phyloP scores from a whole-genome alignment of 2,888 invertebrate species.

The Lithophane leautieri region DNA sequence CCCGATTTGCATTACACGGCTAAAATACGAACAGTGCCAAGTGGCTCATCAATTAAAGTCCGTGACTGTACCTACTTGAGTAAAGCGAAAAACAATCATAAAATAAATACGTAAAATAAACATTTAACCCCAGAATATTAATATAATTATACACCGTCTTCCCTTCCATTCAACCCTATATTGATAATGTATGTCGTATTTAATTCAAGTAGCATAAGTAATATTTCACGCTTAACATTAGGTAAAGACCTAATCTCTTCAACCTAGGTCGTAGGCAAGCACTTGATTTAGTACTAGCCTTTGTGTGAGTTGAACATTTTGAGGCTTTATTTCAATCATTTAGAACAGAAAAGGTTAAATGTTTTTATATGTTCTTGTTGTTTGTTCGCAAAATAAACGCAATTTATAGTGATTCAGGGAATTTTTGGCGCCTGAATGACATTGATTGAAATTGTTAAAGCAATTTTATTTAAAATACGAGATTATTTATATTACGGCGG shows the following conservation, averaged over 20 bases:
- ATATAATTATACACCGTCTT: slow-evolving; percentile 20
- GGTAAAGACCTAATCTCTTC: slow-evolving; percentile 58
- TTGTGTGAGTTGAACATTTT: slow-evolving; percentile 45
- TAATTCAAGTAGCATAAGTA: slow-evolving; percentile 57
- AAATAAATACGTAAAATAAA: not conserved
- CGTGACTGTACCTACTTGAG: not conserved
- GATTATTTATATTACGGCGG: too few species aligned
- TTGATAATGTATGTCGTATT: slow-evolving; percentile 47
- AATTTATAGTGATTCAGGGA: too few species aligned
- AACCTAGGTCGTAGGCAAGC: slow-evolving; percentile 55
- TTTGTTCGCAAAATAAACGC: too few species aligned
- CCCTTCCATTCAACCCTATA: slow-evolving; percentile 36
- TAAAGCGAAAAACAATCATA: not conserved
- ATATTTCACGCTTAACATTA: slow-evolving; percentile 58
- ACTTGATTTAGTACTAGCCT: slow-evolving; percentile 57
- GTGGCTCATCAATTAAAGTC: too few species aligned
- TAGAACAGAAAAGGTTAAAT: slow-evolving; percentile 11
- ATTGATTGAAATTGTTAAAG: too few species aligned
- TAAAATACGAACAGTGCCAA: too few species aligned
- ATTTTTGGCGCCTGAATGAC: too few species aligned
- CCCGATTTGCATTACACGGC: too few species aligned
- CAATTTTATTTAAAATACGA: too few species aligned
- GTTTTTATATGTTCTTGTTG: too few species aligned
- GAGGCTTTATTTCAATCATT: slow-evolving; percentile 31
- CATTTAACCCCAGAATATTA: slow-evolving; percentile 10